phyloP scores from a whole-genome alignment of 1,140 invertebrate species.

The Panulirus ornatus region DNA sequence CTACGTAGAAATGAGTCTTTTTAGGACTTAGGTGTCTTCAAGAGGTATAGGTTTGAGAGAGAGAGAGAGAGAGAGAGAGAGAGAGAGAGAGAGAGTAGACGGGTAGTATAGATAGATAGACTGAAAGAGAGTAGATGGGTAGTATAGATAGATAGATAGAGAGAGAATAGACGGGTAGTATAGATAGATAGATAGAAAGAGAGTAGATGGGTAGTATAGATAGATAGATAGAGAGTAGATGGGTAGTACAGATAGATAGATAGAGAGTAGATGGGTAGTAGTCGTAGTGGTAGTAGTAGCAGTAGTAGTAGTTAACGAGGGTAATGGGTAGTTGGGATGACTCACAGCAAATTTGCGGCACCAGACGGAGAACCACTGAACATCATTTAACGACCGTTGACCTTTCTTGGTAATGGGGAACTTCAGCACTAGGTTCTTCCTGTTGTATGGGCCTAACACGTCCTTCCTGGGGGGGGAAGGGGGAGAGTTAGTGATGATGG shows the following conservation, averaged over 20 bases:
- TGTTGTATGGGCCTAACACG: conserved; percentile 84
- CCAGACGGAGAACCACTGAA: conserved; percentile 94
- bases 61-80: too few species aligned
- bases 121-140: too few species aligned
- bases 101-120: background rate
- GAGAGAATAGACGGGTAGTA: background rate
- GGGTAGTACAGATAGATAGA: background rate
- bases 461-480: background rate
- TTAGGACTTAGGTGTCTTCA: too few species aligned
- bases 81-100: background rate
- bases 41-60: too few species aligned
- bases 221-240: background rate
- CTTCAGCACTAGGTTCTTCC: conserved; percentile 88
- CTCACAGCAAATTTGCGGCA: conserved; percentile 92
- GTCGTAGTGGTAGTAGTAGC: too few species aligned
- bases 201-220: background rate
- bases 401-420: conserved; percentile 90
- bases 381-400: conserved; percentile 82
- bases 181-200: background rate
- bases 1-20: too few species aligned
- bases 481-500: conserved; percentile 3
- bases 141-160: background rate
- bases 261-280: background rate
- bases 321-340: too few species aligned
- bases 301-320: too few species aligned